phyloP scores from a whole-genome alignment of 2,888 invertebrate species.

The Tachystola acroxantha region DNA sequence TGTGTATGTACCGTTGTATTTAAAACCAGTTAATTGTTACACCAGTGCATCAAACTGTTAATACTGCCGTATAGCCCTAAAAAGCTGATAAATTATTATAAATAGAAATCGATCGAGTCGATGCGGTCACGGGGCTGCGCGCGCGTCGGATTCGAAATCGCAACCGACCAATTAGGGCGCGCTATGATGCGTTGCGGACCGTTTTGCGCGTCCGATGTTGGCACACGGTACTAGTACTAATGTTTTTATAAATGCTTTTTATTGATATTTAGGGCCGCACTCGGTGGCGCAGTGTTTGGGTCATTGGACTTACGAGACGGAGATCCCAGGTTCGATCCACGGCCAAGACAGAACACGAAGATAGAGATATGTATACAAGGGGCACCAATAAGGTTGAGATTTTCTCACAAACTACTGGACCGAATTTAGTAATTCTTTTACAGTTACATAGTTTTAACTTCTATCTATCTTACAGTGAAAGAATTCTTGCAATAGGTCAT shows the following conservation, averaged over 20 bases:
- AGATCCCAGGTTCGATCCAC: too few species aligned
- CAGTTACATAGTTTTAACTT: too few species aligned
- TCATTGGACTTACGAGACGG: too few species aligned
- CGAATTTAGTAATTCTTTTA: too few species aligned
- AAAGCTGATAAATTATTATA: constrained; percentile 23
- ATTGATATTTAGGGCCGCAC: background rate
- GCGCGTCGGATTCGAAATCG: constrained; percentile 53
- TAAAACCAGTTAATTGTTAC: background rate
- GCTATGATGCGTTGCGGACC: constrained; percentile 49
- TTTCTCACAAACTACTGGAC: too few species aligned
- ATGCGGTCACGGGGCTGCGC: constrained; percentile 37
- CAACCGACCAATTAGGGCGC: constrained; percentile 46
- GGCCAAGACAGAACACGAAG: too few species aligned
- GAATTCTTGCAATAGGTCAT: too few species aligned
- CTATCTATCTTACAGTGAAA: too few species aligned
- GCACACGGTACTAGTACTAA: constrained; percentile 12
- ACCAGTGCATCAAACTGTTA: background rate
- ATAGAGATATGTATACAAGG: too few species aligned
- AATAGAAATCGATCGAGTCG: constrained; percentile 31
- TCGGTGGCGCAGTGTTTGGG: too few species aligned
- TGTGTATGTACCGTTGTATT: too few species aligned
- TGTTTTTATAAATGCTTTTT: background rate
- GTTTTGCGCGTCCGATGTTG: constrained; percentile 29
- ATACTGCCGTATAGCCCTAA: constrained; percentile 16
- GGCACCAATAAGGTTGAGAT: too few species aligned